These are phyloP conservation scores for Stegana nigrithorax DNA, from an alignment of 2,888 invertebrate genomes.

Conservation along the genomic window DNA sequence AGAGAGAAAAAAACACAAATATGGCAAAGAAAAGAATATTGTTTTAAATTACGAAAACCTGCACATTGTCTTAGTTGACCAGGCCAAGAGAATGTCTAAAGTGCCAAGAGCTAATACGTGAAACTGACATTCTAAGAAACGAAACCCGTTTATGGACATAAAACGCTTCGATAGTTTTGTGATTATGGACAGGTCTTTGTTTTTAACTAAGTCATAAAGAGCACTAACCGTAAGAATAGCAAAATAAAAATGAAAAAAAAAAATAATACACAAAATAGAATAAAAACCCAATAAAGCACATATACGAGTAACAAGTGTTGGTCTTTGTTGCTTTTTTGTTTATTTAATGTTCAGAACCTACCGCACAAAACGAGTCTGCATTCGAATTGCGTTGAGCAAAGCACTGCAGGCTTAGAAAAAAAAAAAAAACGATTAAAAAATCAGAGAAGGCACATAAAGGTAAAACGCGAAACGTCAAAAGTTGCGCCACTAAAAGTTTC, in stretches of 20 bases:
- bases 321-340: not conserved
- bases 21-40: not conserved
- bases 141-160: slow-evolving; percentile 14
- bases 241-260: not conserved
- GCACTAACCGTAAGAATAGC: too few species aligned
- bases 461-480: not conserved
- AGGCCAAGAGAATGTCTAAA: not conserved
- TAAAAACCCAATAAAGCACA: not conserved
- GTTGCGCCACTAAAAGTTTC: slow-evolving; percentile 35
- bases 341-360: slow-evolving; percentile 12
- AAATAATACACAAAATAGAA: not conserved
- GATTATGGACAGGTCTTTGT: not conserved
- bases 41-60: not conserved
- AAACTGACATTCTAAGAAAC: not conserved
- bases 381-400: too few species aligned
- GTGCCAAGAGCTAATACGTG: not conserved
- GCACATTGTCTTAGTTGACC: not conserved
- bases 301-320: slow-evolving; percentile 1
- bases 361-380: too few species aligned
- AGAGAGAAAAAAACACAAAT: not conserved
- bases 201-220: not conserved
- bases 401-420: slow-evolving; percentile 6
- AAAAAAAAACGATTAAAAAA: slow-evolving; percentile 35
- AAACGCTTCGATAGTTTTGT: not conserved
- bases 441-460: slow-evolving; percentile 3